Conservation (phyloP, 2,797 vertebrate genomes). For the Lepus townsendii region DNA sequence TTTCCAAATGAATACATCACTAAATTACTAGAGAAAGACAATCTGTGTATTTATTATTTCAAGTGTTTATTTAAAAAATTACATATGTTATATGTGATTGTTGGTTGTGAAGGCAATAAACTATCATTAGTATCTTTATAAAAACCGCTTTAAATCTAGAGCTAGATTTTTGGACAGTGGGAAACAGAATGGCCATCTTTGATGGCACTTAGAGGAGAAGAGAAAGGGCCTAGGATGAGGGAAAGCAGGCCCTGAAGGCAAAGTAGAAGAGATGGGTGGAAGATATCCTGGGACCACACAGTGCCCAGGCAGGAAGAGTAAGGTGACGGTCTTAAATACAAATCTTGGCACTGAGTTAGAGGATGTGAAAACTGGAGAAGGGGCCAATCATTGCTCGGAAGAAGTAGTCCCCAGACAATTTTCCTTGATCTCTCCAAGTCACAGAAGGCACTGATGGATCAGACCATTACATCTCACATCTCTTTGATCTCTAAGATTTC, state of each 20-base stretch:
- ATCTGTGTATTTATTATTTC: not conserved
- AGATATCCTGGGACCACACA: no score
- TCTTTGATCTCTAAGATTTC: not conserved
- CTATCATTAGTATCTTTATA: not conserved
- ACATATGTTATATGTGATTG: not conserved
- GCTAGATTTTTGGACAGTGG: not conserved
- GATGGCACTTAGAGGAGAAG: not conserved
- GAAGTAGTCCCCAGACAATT: not conserved
- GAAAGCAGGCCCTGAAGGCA: not conserved
- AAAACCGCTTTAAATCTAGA: not conserved
- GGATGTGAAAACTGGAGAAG: not conserved
- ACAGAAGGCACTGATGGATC: not conserved
- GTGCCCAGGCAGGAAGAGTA: not conserved
- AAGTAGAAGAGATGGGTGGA: fast-evolving
- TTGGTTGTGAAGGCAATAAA: not conserved
- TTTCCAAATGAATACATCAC: not conserved
- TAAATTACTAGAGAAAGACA: not conserved
- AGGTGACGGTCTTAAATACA: not conserved
- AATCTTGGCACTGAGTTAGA: not conserved
- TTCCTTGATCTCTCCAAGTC: not conserved
- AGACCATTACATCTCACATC: not conserved
- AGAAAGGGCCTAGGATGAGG: not conserved
- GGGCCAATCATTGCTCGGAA: not conserved
- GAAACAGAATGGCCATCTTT: not conserved
- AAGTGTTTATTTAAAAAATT: not conserved